These are phyloP conservation scores for Lindbergichthys nudifrons DNA, from an alignment of 2,797 vertebrate genomes.

Conservation along the genomic window DNA sequence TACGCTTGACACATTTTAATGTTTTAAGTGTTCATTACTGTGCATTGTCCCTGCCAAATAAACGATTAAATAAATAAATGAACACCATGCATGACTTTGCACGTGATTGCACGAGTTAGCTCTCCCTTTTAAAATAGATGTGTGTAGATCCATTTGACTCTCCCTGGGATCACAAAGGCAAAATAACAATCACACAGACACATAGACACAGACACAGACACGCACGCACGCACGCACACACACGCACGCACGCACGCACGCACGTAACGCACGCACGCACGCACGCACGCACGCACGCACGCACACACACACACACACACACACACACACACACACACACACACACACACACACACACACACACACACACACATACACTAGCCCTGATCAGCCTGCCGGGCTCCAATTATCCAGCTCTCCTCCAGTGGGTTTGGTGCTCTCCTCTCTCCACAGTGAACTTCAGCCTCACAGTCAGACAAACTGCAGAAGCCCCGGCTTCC, in stretches of 20 bases:
- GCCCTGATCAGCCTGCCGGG: constrained; percentile 54
- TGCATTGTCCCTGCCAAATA: too few species aligned
- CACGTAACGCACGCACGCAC: constrained; percentile 13
- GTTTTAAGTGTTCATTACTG: too few species aligned
- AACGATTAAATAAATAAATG: too few species aligned
- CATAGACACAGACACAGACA: constrained; percentile 18
- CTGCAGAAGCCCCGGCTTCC: constrained; percentile 43
- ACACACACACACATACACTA: constrained; percentile 34
- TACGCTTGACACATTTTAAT: too few species aligned
- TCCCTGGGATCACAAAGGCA: constrained; percentile 20
- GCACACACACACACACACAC: constrained; percentile 26
- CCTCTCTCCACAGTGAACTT: constrained; percentile 43
- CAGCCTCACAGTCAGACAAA: constrained; percentile 37
- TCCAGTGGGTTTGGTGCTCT: constrained; percentile 53
- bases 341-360: constrained; percentile 24
- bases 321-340: constrained; percentile 10
- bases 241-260: constrained; percentile 6
- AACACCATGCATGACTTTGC: constrained; percentile 13
- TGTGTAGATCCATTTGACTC: not conserved
- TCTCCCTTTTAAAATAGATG: constrained; percentile 4
- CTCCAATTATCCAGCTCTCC: constrained; percentile 71
- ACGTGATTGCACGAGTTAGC: not conserved
- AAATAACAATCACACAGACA: constrained; percentile 30
- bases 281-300: constrained; percentile 28
- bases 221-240: constrained; percentile 5